phyloP scores from a whole-genome alignment of 2,113 vertebrate species.

The Leuciscus idus region DNA sequence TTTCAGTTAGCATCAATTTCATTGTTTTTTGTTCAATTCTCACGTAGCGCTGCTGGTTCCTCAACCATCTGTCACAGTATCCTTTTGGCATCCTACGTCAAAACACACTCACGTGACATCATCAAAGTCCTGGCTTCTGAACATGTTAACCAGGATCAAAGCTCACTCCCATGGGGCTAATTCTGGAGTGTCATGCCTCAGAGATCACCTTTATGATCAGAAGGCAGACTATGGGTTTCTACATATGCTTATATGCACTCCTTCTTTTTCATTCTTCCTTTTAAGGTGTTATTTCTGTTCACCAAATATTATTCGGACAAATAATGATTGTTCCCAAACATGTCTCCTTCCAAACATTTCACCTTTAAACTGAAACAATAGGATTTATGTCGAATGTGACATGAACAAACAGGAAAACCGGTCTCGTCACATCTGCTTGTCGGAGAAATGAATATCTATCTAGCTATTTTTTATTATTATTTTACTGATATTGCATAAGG shows the following conservation, averaged over 20 bases:
- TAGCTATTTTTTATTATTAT: too few relatives aligned
- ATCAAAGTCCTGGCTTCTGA: neutral
- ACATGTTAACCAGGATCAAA: neutral
- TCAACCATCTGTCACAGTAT: conserved; percentile 23
- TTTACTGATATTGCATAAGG: too few relatives aligned
- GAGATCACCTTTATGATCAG: neutral
- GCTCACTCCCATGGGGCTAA: neutral
- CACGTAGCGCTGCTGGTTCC: neutral
- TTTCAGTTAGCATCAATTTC: neutral
- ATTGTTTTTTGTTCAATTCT: conserved; percentile 2
- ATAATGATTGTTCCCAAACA: neutral
- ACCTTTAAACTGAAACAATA: neutral
- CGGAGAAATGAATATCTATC: too few relatives aligned
- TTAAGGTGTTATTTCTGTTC: neutral
- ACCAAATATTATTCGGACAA: neutral
- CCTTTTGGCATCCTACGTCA: conserved; percentile 3
- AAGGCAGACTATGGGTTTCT: neutral
- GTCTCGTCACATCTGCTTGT: too few relatives aligned
- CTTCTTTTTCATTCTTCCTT: neutral
- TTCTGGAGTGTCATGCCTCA: neutral
- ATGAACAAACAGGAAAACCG: too few relatives aligned
- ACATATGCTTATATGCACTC: neutral
- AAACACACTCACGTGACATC: conserved; percentile 13
- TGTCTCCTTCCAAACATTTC: neutral
- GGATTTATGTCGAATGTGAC: too few relatives aligned